Conservation (phyloP, 2,113 vertebrate species). For the Xiphias gladius region DNA sequence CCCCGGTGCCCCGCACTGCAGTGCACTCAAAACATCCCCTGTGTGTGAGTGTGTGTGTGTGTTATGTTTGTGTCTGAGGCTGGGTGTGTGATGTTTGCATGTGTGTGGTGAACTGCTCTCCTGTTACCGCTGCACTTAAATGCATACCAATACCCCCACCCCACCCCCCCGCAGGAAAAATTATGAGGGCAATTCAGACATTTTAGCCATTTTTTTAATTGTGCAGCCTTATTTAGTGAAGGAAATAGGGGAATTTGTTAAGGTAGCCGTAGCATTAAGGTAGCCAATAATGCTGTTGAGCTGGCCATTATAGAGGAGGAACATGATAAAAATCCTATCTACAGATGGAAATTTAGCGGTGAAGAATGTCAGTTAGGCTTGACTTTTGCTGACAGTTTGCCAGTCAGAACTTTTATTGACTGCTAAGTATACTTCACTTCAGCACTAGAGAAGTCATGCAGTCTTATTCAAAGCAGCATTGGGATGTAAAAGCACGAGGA, state of each 20-base stretch:
- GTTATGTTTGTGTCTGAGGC: too few relatives aligned
- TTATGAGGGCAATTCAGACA: slow-evolving; percentile 41
- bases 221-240: not conserved
- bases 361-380: not conserved
- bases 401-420: slow-evolving; percentile 27
- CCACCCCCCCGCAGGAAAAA: slow-evolving; percentile 10
- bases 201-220: slow-evolving; percentile 34
- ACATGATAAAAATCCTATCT: slow-evolving; percentile 46
- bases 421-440: not conserved
- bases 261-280: not conserved
- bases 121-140: slow-evolving; percentile 19
- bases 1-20: slow-evolving; percentile 50
- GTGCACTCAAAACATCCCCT: slow-evolving; percentile 68
- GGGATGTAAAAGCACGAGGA: not conserved
- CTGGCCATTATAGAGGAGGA: too few relatives aligned
- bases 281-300: not conserved
- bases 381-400: slow-evolving; percentile 7
- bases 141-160: slow-evolving; percentile 7
- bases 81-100: slow-evolving; percentile 52
- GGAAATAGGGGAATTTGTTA: not conserved
- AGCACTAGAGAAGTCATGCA: not conserved
- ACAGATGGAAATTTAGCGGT: not conserved
- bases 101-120: slow-evolving; percentile 44
- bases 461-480: not conserved
- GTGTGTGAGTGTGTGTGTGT: not conserved